phyloP scores from a whole-genome alignment of 1,140 invertebrate species.

The Anoplolepis gracilipes region DNA sequence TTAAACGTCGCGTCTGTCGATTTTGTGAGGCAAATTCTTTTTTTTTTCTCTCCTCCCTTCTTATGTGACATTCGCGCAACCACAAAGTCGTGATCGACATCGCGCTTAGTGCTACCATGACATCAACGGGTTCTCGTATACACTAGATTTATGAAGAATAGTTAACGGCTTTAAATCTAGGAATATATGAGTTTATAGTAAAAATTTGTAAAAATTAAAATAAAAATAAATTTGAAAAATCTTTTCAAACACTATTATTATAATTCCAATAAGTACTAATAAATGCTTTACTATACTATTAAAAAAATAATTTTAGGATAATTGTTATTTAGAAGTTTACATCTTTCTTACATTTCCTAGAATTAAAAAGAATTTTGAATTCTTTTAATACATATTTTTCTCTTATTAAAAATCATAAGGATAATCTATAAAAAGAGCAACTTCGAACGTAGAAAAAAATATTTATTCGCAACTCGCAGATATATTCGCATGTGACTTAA shows the following conservation, averaged over 20 bases:
- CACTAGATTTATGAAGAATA: neutral
- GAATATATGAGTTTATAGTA: neutral
- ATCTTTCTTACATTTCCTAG: neutral
- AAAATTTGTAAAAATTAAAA: neutral
- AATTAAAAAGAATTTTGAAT: neutral
- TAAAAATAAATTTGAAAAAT: neutral
- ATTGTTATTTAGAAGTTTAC: neutral
- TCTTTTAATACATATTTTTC: neutral
- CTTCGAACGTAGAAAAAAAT: neutral
- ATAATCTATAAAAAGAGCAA: neutral
- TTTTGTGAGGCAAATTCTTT: conserved; percentile 17
- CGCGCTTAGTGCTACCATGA: neutral
- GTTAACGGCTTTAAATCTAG: neutral
- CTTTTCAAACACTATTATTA: neutral
- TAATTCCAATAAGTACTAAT: too few relatives aligned
- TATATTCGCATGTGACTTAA: neutral
- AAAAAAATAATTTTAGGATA: neutral
- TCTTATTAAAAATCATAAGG: neutral
- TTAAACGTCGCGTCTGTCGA: conserved; percentile 51
- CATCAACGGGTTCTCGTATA: neutral
- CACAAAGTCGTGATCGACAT: conserved; percentile 11
- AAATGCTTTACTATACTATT: neutral
- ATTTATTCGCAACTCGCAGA: neutral
- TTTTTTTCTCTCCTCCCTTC: neutral
- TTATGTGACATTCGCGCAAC: neutral